Percentiles rank a stretch among this genome's conserved stretches.
phyloP scores from a whole-genome alignment of 2,797 vertebrate genomes.

The Scomberomorus guttatus region DNA sequence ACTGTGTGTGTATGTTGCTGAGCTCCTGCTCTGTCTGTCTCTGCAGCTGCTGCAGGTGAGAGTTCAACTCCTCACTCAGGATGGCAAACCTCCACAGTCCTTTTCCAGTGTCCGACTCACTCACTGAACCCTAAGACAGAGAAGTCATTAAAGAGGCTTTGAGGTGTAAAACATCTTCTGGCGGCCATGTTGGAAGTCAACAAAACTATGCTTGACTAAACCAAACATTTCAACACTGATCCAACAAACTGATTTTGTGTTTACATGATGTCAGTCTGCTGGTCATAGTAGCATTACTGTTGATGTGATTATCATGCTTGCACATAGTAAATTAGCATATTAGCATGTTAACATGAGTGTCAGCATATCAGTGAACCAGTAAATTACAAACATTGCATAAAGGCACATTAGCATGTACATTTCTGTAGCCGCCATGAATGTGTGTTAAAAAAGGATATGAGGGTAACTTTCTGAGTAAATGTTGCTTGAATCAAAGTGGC shows the following conservation, averaged over 20 bases:
- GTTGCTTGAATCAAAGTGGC: too few relatives aligned
- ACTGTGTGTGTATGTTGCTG: conserved; percentile 63
- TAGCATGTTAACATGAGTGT: neutral
- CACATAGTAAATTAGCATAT: neutral
- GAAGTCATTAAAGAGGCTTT: neutral
- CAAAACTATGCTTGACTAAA: neutral
- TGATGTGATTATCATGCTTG: neutral
- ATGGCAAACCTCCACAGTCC: conserved; percentile 55
- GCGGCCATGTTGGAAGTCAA: neutral
- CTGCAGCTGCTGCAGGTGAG: conserved; percentile 75
- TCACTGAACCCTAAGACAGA: conserved; percentile 44
- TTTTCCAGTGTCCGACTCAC: conserved; percentile 36
- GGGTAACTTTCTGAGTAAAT: too few relatives aligned
- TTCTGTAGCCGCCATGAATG: too few relatives aligned
- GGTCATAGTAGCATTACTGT: neutral
- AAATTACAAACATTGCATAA: too few relatives aligned
- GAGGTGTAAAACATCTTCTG: neutral
- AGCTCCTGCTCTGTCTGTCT: conserved; percentile 79
- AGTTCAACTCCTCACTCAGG: conserved; percentile 66
- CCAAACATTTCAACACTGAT: neutral
- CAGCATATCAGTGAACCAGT: neutral
- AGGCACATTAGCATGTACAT: too few relatives aligned
- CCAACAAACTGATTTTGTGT: neutral
- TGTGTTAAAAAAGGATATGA: too few relatives aligned
- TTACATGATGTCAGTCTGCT: neutral